Percentiles rank a stretch among this genome's conserved stretches.
phyloP scores from a whole-genome alignment of 2,888 invertebrate species.

The Cacoxenus indagator region DNA sequence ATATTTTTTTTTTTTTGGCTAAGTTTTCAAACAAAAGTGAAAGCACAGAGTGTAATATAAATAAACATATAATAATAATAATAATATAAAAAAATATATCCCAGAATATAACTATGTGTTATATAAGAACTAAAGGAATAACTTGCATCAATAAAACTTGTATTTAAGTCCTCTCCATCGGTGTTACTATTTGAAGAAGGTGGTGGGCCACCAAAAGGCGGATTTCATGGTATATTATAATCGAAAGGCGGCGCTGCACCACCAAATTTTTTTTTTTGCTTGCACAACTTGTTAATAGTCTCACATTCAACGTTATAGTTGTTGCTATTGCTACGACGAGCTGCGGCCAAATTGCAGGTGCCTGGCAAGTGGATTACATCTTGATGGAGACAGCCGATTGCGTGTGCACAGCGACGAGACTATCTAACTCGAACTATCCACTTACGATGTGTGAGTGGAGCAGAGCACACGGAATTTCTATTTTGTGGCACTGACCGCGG shows the following conservation, averaged over 20 bases:
- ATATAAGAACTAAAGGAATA: neutral
- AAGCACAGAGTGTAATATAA: no score
- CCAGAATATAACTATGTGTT: constrained; percentile 25
- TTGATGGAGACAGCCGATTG: constrained; percentile 93
- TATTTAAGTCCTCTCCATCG: constrained; percentile 78
- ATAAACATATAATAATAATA: constrained; percentile 32
- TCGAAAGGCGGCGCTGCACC: constrained; percentile 63
- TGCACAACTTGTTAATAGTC: constrained; percentile 92
- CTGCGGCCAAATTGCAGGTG: constrained; percentile 96
- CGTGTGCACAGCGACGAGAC: no score
- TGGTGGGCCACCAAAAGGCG: constrained; percentile 52
- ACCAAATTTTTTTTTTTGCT: constrained; percentile 72
- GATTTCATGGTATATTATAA: constrained; percentile 73
- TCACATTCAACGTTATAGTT: constrained; percentile 95
- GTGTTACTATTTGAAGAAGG: constrained; percentile 58
- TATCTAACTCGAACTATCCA: no score
- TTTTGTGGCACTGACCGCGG: no score
- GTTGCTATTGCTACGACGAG: constrained; percentile 95
- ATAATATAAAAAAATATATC: constrained; percentile 45
- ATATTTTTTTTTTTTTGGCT: constrained; percentile 67
- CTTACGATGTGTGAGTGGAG: no score
- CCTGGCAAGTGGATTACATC: constrained; percentile 92
- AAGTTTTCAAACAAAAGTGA: constrained; percentile 55
- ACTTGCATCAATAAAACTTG: constrained; percentile 71
- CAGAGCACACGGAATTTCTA: no score